phyloP scores from a whole-genome alignment of 2,113 vertebrate genomes.

The Sialia sialis region DNA sequence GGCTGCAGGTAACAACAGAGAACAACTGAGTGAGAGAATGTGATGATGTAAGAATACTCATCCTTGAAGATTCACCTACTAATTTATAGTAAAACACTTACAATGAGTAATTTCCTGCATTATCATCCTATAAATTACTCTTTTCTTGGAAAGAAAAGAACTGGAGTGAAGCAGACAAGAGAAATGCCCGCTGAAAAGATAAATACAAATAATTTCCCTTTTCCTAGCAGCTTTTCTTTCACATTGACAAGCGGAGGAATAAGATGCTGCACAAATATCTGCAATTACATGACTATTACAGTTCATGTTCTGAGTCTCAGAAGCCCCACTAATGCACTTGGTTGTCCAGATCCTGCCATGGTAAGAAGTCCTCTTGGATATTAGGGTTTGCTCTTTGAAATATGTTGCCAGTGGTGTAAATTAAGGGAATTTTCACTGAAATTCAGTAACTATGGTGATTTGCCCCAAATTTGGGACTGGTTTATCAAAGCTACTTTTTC shows the following conservation, averaged over 20 bases:
- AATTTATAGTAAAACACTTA: background rate
- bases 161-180: background rate
- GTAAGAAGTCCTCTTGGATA: background rate
- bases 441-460: background rate
- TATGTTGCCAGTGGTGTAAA: background rate
- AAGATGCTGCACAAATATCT: background rate
- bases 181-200: background rate
- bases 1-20: background rate
- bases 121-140: background rate
- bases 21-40: background rate
- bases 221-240: background rate
- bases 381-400: background rate
- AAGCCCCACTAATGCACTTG: background rate
- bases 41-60: background rate
- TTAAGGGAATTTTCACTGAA: background rate
- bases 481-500: background rate
- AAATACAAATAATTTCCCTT: slow-evolving; percentile 16
- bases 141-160: background rate
- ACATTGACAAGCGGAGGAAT: background rate
- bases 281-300: background rate
- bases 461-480: background rate
- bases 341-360: background rate
- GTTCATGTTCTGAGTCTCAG: background rate
- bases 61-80: background rate
- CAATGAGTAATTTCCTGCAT: background rate